Conservation (phyloP, 2,113 vertebrate genomes). For the Pandion haliaetus region DNA sequence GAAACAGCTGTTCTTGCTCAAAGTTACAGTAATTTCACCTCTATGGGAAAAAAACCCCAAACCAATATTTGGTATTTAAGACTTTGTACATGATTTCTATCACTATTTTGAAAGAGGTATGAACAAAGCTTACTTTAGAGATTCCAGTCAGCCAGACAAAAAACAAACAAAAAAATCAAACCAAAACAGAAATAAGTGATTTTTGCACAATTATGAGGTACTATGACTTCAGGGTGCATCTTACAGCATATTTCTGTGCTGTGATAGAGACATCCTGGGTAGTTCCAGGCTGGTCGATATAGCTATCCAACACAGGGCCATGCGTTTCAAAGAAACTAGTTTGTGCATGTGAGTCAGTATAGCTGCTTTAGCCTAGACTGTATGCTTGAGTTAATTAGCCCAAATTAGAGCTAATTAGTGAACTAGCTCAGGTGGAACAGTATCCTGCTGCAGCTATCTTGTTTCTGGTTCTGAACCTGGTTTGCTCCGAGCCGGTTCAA, state of each 20-base stretch:
- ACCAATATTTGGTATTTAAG: background rate
- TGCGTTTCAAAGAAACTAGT: background rate
- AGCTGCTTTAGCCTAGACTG: background rate
- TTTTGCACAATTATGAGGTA: background rate
- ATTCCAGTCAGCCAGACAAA: background rate
- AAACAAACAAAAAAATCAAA: background rate
- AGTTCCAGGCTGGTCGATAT: background rate
- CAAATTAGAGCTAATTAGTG: constrained; percentile 27
- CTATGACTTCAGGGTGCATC: background rate
- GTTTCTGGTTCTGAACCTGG: background rate
- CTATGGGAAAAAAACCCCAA: background rate
- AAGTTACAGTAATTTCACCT: background rate
- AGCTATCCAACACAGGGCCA: background rate
- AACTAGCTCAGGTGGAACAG: background rate
- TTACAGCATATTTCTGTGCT: background rate
- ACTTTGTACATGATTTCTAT: background rate
- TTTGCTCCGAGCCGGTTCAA: background rate
- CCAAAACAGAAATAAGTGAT: background rate
- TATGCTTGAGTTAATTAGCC: constrained; percentile 2
- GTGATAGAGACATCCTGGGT: background rate
- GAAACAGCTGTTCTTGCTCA: background rate
- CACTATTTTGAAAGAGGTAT: background rate
- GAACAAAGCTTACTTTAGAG: background rate
- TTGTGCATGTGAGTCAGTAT: background rate
- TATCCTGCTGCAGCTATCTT: background rate